Percentiles rank a stretch among this genome's conserved stretches.
These are phyloP conservation scores for Antigone vipio DNA, from an alignment of 2,113 vertebrate species.

Conservation along the genomic window DNA sequence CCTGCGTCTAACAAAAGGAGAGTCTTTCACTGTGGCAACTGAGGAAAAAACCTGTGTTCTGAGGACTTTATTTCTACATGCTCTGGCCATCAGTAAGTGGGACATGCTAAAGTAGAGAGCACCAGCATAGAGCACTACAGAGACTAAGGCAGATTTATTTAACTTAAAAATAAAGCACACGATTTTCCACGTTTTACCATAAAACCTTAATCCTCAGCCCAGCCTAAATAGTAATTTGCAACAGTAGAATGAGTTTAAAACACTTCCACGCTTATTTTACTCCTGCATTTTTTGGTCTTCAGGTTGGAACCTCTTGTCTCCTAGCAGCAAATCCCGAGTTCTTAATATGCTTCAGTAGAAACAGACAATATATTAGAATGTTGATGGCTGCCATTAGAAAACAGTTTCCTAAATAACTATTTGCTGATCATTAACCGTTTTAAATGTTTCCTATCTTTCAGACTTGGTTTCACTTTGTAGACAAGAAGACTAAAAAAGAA, in stretches of 20 bases:
- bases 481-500: slow-evolving; percentile 83
- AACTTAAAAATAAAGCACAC: background rate
- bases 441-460: slow-evolving; percentile 55
- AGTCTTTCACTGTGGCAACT: background rate
- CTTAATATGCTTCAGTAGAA: background rate
- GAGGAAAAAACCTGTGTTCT: background rate
- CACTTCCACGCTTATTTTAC: background rate
- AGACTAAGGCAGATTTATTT: background rate
- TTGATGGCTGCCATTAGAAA: background rate
- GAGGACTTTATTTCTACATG: background rate
- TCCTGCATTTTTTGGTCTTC: background rate
- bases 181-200: background rate
- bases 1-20: background rate
- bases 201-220: background rate
- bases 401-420: background rate
- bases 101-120: background rate
- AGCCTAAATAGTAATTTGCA: background rate
- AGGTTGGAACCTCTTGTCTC: background rate
- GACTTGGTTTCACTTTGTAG: slow-evolving; percentile 91
- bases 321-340: background rate
- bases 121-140: background rate
- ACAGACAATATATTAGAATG: background rate
- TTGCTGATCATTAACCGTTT: background rate
- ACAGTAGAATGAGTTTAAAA: background rate
- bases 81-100: background rate